phyloP scores from a whole-genome alignment of 2,797 vertebrate genomes.

The Labeo calbasu region DNA sequence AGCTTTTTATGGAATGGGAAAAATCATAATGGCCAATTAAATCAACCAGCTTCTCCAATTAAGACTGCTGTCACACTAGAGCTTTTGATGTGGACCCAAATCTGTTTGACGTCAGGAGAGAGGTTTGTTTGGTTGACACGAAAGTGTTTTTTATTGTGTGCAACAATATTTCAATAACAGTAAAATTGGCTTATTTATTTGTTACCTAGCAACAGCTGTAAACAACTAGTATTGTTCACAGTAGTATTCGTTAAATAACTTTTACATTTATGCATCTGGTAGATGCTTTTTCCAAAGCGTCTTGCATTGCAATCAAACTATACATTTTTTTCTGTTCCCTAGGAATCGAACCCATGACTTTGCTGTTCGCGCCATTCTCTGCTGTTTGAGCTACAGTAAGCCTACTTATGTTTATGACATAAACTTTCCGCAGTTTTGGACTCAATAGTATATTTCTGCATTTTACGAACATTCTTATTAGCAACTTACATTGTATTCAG shows the following conservation, averaged over 20 bases:
- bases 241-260: not conserved
- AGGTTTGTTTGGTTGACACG: not conserved
- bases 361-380: not conserved
- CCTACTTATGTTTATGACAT: not conserved
- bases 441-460: not conserved
- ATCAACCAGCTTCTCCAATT: slow-evolving; percentile 9
- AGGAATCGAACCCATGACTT: not conserved
- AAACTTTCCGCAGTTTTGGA: not conserved
- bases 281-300: too few species aligned
- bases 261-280: not conserved
- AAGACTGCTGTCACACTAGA: not conserved
- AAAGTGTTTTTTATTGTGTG: not conserved
- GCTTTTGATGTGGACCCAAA: not conserved
- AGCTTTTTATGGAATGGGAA: not conserved
- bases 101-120: not conserved
- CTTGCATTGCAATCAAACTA: too few species aligned
- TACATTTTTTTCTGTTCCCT: not conserved
- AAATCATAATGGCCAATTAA: slow-evolving; percentile 8
- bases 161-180: not conserved
- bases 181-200: not conserved
- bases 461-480: not conserved
- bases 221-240: not conserved
- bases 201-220: not conserved
- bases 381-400: not conserved
- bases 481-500: not conserved